phyloP scores from a whole-genome alignment of 2,113 vertebrate genomes.

The Hystrix cristata region DNA sequence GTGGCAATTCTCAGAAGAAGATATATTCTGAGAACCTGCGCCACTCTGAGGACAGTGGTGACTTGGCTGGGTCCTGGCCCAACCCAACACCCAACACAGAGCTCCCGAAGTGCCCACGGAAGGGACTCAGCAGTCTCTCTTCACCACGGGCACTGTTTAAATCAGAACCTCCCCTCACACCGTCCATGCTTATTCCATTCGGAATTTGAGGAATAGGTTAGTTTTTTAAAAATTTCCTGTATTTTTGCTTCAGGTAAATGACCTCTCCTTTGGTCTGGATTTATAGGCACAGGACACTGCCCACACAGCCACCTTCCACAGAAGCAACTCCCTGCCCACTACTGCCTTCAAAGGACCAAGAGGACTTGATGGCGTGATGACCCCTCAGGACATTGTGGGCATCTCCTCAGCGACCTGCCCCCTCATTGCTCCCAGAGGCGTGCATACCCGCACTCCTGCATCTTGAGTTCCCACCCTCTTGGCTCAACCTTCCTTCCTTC shows the following conservation, averaged over 20 bases:
- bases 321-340: fast-evolving
- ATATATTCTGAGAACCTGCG: not conserved
- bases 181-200: not conserved
- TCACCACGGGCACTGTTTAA: not conserved
- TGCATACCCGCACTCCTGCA: not conserved
- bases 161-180: not conserved
- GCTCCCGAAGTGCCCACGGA: fast-evolving
- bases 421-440: not conserved
- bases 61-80: not conserved
- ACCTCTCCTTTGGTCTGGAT: not conserved
- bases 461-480: too few relatives aligned
- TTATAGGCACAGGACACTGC: too few relatives aligned
- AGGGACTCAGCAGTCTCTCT: too few relatives aligned
- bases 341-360: not conserved
- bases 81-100: fast-evolving
- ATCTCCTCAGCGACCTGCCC: not conserved
- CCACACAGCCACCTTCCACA: not conserved
- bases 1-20: not conserved
- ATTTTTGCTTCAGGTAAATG: not conserved
- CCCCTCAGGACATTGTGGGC: not conserved
- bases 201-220: not conserved
- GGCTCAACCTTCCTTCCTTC: not conserved
- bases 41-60: fast-evolving
- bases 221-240: not conserved
- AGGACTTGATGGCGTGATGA: fast-evolving